Base-by-base conservation (phyloP, 2,113 vertebrate species). In the Daboia siamensis region DNA sequence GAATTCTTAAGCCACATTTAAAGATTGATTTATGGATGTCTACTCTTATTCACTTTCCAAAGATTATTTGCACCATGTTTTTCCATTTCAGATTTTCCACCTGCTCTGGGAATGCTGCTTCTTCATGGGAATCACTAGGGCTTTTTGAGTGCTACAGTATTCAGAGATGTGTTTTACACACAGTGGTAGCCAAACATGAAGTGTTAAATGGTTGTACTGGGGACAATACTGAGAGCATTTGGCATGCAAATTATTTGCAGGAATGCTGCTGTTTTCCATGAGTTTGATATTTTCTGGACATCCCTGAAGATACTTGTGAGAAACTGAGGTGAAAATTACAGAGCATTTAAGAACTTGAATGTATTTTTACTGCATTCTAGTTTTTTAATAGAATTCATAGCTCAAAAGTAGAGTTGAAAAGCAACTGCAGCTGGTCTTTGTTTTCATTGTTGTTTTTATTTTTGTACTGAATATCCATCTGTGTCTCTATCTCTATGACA, bases 351-450 rank as follows among this genome's bases (percentile, higher is more conserved):
- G 84, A 39, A 92, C 64, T 91, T 44, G 44, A 94, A 93, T 69
- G 12, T 1, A 0, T 52, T 88, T 93, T 94, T 87, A 91, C 61
- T 93, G n/a, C 55, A 64, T 87, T 94, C 56, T 56, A 5, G 54
- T 93, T 94, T 94, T 92, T 86, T 88, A 89, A 93, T 12, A 95
- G 9, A 93, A 91, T 92, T 93, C 0, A 39, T 74, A 93, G 52
- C 9, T 90, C 26, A 89, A 94, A 94, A 94, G 0, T 0, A 17
- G 88, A n/a, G 48, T 51, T 57, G 88, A 90, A 93, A 86, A 90
- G 56, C 74, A 61, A 55, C 55, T 90, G 88, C 23, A 74, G 24
- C 56, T 39, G 48, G 88, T 80, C 90, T 88, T 94, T 92, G 80
- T 90, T 91, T 88, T 20, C 4, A 94, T n/a, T 20, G 29, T 33